These are phyloP conservation scores for Gallinago media DNA, from an alignment of 2,113 vertebrate genomes.

Conservation along the genomic window DNA sequence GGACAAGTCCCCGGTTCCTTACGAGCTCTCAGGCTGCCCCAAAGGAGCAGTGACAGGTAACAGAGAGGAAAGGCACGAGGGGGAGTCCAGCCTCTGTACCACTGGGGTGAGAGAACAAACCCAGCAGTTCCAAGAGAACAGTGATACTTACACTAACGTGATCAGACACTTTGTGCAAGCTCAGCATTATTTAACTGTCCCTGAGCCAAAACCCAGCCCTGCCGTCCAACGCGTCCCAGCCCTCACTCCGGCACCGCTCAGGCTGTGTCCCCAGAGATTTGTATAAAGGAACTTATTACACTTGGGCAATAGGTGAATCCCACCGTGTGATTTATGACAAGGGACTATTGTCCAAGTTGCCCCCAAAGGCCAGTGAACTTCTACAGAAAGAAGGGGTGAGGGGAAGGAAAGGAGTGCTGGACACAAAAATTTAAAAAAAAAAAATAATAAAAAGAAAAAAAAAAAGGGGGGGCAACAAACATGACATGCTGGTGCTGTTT, in stretches of 20 bases:
- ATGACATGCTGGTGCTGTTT: conserved; percentile 34
- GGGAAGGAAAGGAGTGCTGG: neutral
- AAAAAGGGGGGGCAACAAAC: neutral
- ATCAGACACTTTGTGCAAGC: neutral
- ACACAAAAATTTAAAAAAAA: neutral
- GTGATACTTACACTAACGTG: rapidly evolving
- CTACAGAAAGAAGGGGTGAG: neutral
- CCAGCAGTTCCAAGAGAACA: neutral
- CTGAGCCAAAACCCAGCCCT: neutral
- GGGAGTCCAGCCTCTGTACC: neutral
- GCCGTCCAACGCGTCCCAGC: neutral
- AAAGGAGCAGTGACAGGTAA: neutral
- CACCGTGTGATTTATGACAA: neutral
- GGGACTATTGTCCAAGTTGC: neutral
- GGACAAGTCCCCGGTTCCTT: neutral
- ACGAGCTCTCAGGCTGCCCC: neutral
- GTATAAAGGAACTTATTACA: neutral
- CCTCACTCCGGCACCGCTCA: neutral
- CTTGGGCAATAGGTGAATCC: conserved; percentile 27
- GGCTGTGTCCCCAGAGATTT: neutral
- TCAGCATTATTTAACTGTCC: neutral
- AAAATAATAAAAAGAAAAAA: too few species aligned
- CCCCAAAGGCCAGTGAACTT: neutral
- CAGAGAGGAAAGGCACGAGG: neutral
- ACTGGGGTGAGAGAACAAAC: neutral